Evolutionary conservation across 2,888 invertebrate genomes (phyloP).

Genomic region (Adelognathus sp.): DNA sequence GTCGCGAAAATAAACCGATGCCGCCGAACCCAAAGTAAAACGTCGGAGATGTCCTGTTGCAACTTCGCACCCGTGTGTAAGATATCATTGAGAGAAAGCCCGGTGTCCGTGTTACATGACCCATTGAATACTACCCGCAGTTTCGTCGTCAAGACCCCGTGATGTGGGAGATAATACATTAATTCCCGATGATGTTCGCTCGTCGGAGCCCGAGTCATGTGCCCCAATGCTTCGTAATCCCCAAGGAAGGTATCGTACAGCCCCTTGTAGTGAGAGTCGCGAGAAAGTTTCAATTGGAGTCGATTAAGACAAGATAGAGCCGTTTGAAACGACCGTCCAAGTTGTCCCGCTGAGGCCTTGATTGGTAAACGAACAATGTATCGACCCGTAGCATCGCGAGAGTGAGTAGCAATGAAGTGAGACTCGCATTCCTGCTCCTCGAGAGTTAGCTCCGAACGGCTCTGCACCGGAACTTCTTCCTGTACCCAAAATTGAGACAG

Average conservation of each 20-base stretch:
- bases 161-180: slow-evolving; percentile 1
- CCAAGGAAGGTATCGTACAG: slow-evolving; percentile 22
- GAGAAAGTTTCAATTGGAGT: not conserved
- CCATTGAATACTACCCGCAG: slow-evolving; percentile 25
- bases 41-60: slow-evolving; percentile 22
- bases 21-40: slow-evolving; percentile 19
- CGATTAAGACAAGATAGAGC: slow-evolving; percentile 14
- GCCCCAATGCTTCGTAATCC: slow-evolving; percentile 17
- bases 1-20: slow-evolving; percentile 32
- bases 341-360: not conserved
- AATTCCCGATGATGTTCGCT: not conserved
- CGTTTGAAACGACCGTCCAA: not conserved
- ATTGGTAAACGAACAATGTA: slow-evolving; percentile 18
- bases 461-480: not conserved
- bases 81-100: slow-evolving; percentile 5
- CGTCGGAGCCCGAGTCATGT: not conserved
- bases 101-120: not conserved
- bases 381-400: not conserved
- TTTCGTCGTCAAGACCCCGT: slow-evolving; percentile 8
- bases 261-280: not conserved
- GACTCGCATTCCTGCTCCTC: slow-evolving; percentile 36
- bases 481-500: slow-evolving; percentile 30
- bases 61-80: slow-evolving; percentile 34
- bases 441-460: not conserved
- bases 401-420: slow-evolving; percentile 16